Evolutionary conservation across 1,140 invertebrate genomes (phyloP).

Genomic region (Subanguina moxae): DNA sequence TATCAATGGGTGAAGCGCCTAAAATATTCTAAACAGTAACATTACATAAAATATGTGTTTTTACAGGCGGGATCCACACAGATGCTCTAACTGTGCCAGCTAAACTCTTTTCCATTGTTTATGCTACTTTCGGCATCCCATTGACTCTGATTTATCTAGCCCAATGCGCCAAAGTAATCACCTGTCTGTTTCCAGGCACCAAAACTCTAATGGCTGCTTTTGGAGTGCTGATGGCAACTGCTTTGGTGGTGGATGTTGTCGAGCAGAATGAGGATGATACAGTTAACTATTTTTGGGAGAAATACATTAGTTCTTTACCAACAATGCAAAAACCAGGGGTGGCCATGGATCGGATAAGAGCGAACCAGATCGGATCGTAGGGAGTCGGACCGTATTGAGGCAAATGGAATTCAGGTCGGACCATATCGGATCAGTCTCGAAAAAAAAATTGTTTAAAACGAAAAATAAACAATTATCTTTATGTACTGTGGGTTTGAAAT

Average conservation of each 20-base stretch:
- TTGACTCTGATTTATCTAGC: background rate
- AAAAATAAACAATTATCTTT: too few relatives aligned
- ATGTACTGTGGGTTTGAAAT: too few relatives aligned
- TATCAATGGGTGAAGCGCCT: too few relatives aligned
- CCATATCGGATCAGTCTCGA: too few relatives aligned
- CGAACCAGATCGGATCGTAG: too few relatives aligned
- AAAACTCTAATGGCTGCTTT: background rate
- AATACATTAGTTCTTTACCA: too few relatives aligned
- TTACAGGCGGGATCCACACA: background rate
- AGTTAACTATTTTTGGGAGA: background rate
- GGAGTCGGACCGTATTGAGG: too few relatives aligned
- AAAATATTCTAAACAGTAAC: too few relatives aligned
- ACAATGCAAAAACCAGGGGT: too few relatives aligned
- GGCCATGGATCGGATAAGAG: too few relatives aligned
- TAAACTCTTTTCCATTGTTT: slow-evolving; percentile 2
- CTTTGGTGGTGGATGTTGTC: slow-evolving; percentile 4
- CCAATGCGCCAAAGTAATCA: slow-evolving; percentile 2
- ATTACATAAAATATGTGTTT: background rate
- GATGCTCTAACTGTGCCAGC: background rate
- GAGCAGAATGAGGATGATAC: slow-evolving; percentile 13
- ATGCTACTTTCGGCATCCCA: slow-evolving; percentile 3
- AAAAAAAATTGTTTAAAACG: too few relatives aligned
- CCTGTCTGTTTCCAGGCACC: background rate
- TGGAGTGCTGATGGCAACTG: background rate
- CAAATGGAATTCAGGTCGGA: too few relatives aligned